These are phyloP conservation scores for Bucco capensis DNA, from an alignment of 2,113 vertebrate species.

Conservation along the genomic window DNA sequence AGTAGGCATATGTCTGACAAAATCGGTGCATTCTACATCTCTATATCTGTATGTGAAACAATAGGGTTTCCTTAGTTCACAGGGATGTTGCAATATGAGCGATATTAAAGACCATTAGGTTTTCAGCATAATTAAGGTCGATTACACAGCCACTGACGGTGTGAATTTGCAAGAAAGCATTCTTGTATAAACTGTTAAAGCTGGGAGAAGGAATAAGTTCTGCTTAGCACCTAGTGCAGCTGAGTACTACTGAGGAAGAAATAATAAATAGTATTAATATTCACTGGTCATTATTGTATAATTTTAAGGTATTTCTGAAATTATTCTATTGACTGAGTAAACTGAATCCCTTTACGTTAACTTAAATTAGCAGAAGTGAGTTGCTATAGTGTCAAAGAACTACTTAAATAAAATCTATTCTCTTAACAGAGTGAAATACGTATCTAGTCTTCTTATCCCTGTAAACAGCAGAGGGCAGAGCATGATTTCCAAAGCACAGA, in stretches of 20 bases:
- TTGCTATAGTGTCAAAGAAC: background rate
- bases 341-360: background rate
- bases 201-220: background rate
- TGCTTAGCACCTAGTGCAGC: background rate
- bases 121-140: background rate
- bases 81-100: background rate
- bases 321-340: background rate
- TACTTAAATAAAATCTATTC: background rate
- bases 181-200: background rate
- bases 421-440: background rate
- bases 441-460: background rate
- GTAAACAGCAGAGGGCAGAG: conserved; percentile 24
- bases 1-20: background rate
- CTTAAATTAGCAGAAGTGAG: background rate
- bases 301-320: background rate
- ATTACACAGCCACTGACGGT: fast-evolving
- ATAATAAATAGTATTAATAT: background rate
- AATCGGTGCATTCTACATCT: background rate
- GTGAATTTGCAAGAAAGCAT: background rate
- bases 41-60: background rate
- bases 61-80: background rate
- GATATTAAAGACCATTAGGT: background rate
- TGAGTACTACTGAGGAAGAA: background rate
- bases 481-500: background rate
- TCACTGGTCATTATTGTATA: background rate